Evolutionary conservation across 2,113 vertebrate genomes (phyloP).

Genomic region (Gadus macrocephalus): DNA sequence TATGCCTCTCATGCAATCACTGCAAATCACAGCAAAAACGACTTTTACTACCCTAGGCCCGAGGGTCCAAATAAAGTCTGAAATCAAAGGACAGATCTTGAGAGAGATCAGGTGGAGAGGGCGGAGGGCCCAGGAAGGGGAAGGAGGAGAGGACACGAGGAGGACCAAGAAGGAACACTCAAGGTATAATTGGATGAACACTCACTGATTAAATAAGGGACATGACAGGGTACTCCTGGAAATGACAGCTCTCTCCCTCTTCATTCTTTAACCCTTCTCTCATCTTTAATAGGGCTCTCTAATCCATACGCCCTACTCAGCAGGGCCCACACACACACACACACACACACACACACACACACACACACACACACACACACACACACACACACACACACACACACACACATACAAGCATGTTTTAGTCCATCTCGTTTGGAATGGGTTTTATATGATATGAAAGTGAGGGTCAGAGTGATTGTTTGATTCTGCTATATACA

Average conservation of each 20-base stretch:
- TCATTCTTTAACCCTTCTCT: conserved; percentile 23
- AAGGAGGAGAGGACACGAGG: not conserved
- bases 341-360: conserved; percentile 5
- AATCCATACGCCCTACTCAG: conserved; percentile 28
- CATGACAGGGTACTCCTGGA: conserved; percentile 46
- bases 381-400: too few relatives aligned
- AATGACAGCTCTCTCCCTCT: conserved; percentile 48
- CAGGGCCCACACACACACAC: conserved; percentile 17
- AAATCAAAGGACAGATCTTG: too few relatives aligned
- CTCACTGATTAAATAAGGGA: conserved; percentile 30
- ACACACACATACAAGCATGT: conserved; percentile 15
- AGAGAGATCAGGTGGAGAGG: conserved; percentile 29
- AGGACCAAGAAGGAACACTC: conserved; percentile 31
- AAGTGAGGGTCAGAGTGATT: too few relatives aligned
- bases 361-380: too few relatives aligned
- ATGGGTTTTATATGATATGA: too few relatives aligned
- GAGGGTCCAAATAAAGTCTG: too few relatives aligned
- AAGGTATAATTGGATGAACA: conserved; percentile 54
- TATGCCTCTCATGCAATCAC: too few relatives aligned
- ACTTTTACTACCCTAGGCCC: too few relatives aligned
- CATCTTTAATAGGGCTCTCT: conserved; percentile 39
- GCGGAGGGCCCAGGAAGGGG: not conserved
- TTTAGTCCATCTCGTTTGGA: not conserved
- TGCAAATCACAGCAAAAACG: too few relatives aligned
- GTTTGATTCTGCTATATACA: too few relatives aligned